A percentile compares a stretch with the other conserved stretches of the same genome.
These are phyloP conservation scores for Iselma pallidipennis DNA, from an alignment of 2,888 invertebrate genomes.

Conservation along the genomic window DNA sequence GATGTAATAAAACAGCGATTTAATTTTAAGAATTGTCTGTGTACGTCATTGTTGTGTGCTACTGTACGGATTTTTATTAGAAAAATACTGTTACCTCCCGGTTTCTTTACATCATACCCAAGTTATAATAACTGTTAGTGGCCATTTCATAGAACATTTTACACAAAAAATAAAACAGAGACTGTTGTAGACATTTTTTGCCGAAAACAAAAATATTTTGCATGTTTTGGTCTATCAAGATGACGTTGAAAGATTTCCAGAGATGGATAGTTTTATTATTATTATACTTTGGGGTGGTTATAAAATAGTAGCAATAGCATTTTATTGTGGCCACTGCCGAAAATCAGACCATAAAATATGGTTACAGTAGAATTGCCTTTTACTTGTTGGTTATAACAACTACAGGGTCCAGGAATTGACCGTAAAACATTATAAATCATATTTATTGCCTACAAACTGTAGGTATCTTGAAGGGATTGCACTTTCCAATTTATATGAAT, in stretches of 20 bases:
- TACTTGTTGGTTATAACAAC: not conserved
- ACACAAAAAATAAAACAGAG: too few species aligned
- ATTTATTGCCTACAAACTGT: not conserved
- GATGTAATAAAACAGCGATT: slow-evolving; percentile 22
- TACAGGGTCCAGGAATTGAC: not conserved
- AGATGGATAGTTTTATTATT: too few species aligned
- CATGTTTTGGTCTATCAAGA: not conserved
- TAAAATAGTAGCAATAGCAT: not conserved
- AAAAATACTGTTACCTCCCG: not conserved
- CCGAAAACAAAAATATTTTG: not conserved
- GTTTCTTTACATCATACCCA: not conserved
- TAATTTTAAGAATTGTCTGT: slow-evolving; percentile 22
- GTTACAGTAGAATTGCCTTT: not conserved
- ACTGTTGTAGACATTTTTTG: not conserved
- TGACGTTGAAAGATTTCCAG: too few species aligned
- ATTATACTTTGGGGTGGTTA: not conserved
- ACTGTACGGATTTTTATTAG: not conserved
- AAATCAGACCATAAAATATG: slow-evolving; percentile 23
- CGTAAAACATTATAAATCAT: not conserved
- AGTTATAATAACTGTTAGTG: not conserved
- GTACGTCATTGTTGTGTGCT: too few species aligned
- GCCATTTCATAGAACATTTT: not conserved
- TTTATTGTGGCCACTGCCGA: slow-evolving; percentile 21
- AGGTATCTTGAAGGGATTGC: not conserved
- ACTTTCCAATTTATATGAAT: not conserved